Base-by-base conservation (phyloP, 2,113 vertebrate species). In the Mirza zaza region DNA sequence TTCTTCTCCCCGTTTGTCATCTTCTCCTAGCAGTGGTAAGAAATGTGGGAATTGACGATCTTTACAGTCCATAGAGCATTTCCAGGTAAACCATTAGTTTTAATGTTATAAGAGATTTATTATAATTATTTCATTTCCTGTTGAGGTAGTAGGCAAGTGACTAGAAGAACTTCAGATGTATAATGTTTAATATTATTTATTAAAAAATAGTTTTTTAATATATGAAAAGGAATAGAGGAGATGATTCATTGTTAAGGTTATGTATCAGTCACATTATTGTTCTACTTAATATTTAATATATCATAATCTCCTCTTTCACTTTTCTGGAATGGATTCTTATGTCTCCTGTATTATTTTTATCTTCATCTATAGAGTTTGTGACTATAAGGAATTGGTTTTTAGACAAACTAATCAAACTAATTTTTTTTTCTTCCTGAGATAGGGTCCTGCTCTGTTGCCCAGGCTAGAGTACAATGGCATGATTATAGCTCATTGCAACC, bases 71-170 rank as follows among this genome's bases (percentile, higher is more conserved):
- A 79, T 73, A 93, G 90, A 79, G n/a, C 70, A 77, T 93, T 94
- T 96, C 55, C n/a, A 93, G 48, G 65, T 84, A 90, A 87, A 96
- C 67, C 57, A 76, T 92, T 96, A 91, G 32, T 87, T 80, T 81
- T 67, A 94, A 57, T 73, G 36, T 92, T 95, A 36, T 12, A 79
- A 2, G 87, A 76, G 11, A 10, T 91, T 93, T 73, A 55, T 87
- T 92, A 55, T 75, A 61, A 73, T 83, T 67, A 81, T 67, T 95
- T 75, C 45, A 63, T 93, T 93, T 82, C 32, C 42, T 94, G 91
- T 91, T 97, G 89, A 81, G 73, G 8, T 27, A 87, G 14, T 75
- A 71, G 76, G 48, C 15, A 81, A 65, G 59, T 92, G 85, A 76
- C 65, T 42, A 45, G 48, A 84, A 94, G 61, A 90, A 85, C 5